Evolutionary conservation across 2,888 invertebrate genomes (phyloP).

Genomic region (Danaus chrysippus): DNA sequence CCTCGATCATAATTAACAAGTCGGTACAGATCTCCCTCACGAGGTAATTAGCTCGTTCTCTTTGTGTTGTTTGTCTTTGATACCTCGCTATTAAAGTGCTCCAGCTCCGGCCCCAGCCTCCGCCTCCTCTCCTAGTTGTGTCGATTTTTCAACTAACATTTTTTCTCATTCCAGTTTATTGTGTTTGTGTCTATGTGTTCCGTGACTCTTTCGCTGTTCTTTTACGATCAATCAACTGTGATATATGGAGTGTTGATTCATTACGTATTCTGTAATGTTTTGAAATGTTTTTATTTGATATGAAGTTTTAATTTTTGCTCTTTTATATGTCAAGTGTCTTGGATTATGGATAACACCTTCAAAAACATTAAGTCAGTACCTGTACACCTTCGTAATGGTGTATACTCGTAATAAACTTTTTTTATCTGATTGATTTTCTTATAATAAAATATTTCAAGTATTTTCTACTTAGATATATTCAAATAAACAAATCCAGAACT

Average conservation of each 20-base stretch:
- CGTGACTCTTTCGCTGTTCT: not conserved
- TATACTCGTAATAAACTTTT: no score
- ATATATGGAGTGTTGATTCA: not conserved
- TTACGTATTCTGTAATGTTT: no score
- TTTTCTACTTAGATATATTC: no score
- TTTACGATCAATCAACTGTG: not conserved
- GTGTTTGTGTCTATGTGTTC: not conserved
- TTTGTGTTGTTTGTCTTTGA: conserved; percentile 34
- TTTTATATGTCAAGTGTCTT: no score
- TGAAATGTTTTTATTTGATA: no score
- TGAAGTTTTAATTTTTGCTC: no score
- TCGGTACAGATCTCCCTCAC: conserved; percentile 19
- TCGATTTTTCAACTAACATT: conserved; percentile 5
- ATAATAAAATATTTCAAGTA: no score
- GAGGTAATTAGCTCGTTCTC: conserved; percentile 34
- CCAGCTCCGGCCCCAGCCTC: not conserved
- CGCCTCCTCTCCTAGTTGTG: not conserved
- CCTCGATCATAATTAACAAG: conserved; percentile 33
- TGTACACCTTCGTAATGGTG: no score
- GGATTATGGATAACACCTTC: no score
- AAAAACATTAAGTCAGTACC: no score
- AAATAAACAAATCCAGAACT: no score
- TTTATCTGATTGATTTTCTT: no score
- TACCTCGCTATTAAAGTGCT: conserved; percentile 21
- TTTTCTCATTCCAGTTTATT: not conserved